Conservation (phyloP, 2,888 invertebrate species). For the Tachina grossa region DNA sequence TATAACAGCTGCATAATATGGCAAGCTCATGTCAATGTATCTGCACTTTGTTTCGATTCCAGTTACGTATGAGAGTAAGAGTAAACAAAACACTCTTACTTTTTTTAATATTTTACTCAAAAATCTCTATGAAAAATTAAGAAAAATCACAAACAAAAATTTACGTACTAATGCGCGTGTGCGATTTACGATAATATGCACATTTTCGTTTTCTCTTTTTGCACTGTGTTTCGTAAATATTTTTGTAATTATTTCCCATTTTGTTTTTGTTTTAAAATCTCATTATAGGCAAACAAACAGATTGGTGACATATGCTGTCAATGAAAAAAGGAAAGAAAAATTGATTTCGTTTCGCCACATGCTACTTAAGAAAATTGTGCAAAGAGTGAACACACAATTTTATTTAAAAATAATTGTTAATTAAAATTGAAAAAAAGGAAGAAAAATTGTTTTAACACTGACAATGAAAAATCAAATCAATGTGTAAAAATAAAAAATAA, state of each 20-base stretch:
- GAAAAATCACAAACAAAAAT: neutral
- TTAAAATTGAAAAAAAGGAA: conserved; percentile 3
- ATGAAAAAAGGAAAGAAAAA: neutral
- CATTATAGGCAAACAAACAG: conserved; percentile 19
- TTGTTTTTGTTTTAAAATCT: conserved; percentile 49
- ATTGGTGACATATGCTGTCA: conserved; percentile 55
- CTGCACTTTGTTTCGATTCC: no score
- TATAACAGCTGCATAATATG: no score
- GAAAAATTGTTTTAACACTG: conserved; percentile 9
- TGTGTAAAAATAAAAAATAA: neutral
- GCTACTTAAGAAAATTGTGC: conserved; percentile 1
- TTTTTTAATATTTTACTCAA: no score
- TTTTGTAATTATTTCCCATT: conserved; percentile 44
- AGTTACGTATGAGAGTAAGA: no score
- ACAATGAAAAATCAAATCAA: conserved; percentile 30
- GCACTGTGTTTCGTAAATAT: conserved; percentile 61
- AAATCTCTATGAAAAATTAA: no score
- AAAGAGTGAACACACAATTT: conserved; percentile 20
- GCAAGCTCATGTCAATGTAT: no score
- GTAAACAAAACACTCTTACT: no score
- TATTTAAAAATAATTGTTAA: conserved; percentile 16
- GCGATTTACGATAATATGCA: conserved; percentile 1
- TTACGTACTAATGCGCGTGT: neutral
- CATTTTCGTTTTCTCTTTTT: conserved; percentile 20
- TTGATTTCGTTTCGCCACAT: conserved; percentile 1